Evolutionary conservation across 2,797 vertebrate species (phyloP).

Genomic region (Kryptopterus vitreolus): DNA sequence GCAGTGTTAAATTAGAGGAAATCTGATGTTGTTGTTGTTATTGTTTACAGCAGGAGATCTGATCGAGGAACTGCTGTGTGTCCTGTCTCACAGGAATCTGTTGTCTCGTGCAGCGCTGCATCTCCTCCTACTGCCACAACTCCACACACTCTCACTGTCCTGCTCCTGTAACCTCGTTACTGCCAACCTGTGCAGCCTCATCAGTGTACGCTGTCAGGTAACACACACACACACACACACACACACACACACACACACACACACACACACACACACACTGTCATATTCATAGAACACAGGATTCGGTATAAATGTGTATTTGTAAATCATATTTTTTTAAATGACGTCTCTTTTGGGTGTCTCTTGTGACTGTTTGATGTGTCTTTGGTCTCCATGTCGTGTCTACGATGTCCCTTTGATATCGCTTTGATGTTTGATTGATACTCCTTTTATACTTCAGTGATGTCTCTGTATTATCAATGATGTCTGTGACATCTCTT

Average conservation of each 20-base stretch:
- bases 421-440: too few relatives aligned
- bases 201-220: slow-evolving; percentile 81
- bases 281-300: neutral
- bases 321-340: too few relatives aligned
- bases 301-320: neutral
- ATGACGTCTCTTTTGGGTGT: too few relatives aligned
- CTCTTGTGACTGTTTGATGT: too few relatives aligned
- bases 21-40: neutral
- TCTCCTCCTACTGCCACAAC: slow-evolving; percentile 82
- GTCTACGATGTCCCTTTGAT: too few relatives aligned
- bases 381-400: too few relatives aligned
- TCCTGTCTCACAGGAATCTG: slow-evolving; percentile 71
- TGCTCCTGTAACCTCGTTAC: slow-evolving; percentile 72
- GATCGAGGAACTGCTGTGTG: slow-evolving; percentile 74
- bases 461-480: too few relatives aligned
- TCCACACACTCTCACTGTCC: slow-evolving; percentile 73
- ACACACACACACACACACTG: neutral
- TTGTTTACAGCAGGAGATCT: slow-evolving; percentile 65
- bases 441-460: too few relatives aligned
- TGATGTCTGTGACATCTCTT: too few relatives aligned
- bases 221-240: slow-evolving; percentile 25
- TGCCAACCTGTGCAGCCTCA: slow-evolving; percentile 69
- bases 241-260: neutral
- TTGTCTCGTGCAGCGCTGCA: slow-evolving; percentile 78
- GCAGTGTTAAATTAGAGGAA: neutral